Evolutionary conservation across 1,140 invertebrate genomes (phyloP), one percentile per base, ranked within the genome.

Genomic region (Carcinoscorpius rotundicauda): DNA sequence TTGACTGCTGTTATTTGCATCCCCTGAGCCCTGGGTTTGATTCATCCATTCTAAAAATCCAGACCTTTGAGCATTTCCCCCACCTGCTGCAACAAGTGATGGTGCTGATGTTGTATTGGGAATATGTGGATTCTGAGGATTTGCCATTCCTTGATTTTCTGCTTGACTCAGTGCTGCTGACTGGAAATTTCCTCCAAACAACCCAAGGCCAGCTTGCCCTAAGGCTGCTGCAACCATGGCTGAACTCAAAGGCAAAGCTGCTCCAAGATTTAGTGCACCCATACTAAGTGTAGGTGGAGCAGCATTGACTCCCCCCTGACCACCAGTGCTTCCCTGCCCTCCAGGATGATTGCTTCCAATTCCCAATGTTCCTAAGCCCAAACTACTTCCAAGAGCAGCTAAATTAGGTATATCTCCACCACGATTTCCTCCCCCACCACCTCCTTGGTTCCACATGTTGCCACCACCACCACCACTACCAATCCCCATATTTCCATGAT

Each of bases 211-310:
- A 57, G 73, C 73, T 74, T 88, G 87, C 75, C 88, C 88, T 49
- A 89, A 77, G 9, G 87, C 88, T 57, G 88, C 89, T 63, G 90
- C 89, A 63, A 93, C 88, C 68, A 93, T 75, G 8, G 87, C 87
- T 51, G 87, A 87, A 78, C 89, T 91, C 77, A 93, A 85, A 56
- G 89, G 90, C 68, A 93, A 80, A 9, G 71, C 74, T 9, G 87
- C 87, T 65, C 89, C 87, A 62, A 91, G 78, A 78, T 90, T 91
- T 58, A 90, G 72, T 52, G 82, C 79, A 49, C 82, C 81, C 80
- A 84, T 84, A 11, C 82, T 81, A 60, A 74, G 56, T 59, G 72
- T 73, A 11, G 83, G 75, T 6, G 82, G 81, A 70, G 81, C 82
- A 60, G 78, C 80, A 75, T 82, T 79, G 60, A 74, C 73, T 29